Evolutionary conservation across 1,140 invertebrate species (phyloP).

Genomic region (Pogonus chalceus): DNA sequence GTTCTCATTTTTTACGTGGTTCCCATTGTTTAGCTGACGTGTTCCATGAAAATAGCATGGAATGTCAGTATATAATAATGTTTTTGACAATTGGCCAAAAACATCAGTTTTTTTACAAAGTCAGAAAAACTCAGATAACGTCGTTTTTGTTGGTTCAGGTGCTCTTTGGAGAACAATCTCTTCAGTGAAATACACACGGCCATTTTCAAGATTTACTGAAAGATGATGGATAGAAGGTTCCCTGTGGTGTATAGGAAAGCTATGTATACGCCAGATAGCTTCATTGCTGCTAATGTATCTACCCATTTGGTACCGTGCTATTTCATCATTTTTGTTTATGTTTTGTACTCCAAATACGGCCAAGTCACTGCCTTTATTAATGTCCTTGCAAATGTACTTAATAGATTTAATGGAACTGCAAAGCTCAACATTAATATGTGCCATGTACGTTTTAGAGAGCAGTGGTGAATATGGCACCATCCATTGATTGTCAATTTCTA

Average conservation of each 20-base stretch:
- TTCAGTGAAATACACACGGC: slow-evolving; percentile 23
- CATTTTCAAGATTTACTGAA: slow-evolving; percentile 29
- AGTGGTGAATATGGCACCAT: slow-evolving; percentile 43
- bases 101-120: slow-evolving; percentile 16
- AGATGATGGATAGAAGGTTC: slow-evolving; percentile 30
- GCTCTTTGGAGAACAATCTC: slow-evolving; percentile 16
- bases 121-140: slow-evolving; percentile 23
- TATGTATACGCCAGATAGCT: slow-evolving; percentile 32
- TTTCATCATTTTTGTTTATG: slow-evolving; percentile 27
- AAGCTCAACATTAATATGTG: slow-evolving; percentile 41
- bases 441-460: slow-evolving; percentile 37
- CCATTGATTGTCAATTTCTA: slow-evolving; percentile 34
- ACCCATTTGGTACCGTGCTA: slow-evolving; percentile 29
- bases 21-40: slow-evolving; percentile 17
- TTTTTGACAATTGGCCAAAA: slow-evolving; percentile 16
- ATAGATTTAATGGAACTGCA: slow-evolving; percentile 41
- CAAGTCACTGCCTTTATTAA: slow-evolving; percentile 36
- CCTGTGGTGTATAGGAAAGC: slow-evolving; percentile 28
- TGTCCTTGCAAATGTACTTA: slow-evolving; percentile 40
- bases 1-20: slow-evolving; percentile 16
- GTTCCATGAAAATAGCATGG: slow-evolving; percentile 23
- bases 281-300: slow-evolving; percentile 37
- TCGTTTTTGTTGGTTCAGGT: slow-evolving; percentile 20
- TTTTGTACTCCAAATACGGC: slow-evolving; percentile 24
- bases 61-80: slow-evolving; percentile 21